Evolutionary conservation across 2,797 vertebrate genomes (phyloP).

Genomic region (Phalanger gymnotis): DNA sequence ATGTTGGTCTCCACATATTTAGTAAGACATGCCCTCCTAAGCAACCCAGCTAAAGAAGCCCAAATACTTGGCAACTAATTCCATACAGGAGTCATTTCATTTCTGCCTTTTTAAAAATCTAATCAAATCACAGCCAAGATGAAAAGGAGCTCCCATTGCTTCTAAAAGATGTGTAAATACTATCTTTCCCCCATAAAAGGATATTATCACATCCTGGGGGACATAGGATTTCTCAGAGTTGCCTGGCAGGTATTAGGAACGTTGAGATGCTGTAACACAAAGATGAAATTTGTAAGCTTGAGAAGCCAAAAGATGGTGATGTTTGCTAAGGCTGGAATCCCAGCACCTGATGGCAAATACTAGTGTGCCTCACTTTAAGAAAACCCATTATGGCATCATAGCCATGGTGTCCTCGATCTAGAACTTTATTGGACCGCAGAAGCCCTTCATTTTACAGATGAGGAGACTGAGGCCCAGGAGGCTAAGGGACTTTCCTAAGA

Average conservation of each 20-base stretch:
- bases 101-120: constrained; percentile 61
- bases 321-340: background rate
- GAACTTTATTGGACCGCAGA: too few relatives aligned
- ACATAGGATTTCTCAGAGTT: background rate
- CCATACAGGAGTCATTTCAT: constrained; percentile 68
- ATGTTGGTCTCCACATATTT: constrained; percentile 47
- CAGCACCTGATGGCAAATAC: background rate
- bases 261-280: background rate
- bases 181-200: constrained; percentile 11
- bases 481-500: too few relatives aligned
- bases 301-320: background rate
- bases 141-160: constrained; percentile 47
- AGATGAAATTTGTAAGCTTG: background rate
- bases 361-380: background rate
- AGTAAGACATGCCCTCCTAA: constrained; percentile 66
- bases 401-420: too few relatives aligned
- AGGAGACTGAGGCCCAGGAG: too few relatives aligned
- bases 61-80: constrained; percentile 61
- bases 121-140: constrained; percentile 49
- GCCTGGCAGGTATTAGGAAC: background rate
- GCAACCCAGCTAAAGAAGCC: constrained; percentile 43
- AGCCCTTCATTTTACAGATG: too few relatives aligned
- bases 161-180: constrained; percentile 53
- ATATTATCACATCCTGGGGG: background rate
- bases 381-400: background rate